phyloP scores from a whole-genome alignment of 2,888 invertebrate species.

The Electrophaes corylata region DNA sequence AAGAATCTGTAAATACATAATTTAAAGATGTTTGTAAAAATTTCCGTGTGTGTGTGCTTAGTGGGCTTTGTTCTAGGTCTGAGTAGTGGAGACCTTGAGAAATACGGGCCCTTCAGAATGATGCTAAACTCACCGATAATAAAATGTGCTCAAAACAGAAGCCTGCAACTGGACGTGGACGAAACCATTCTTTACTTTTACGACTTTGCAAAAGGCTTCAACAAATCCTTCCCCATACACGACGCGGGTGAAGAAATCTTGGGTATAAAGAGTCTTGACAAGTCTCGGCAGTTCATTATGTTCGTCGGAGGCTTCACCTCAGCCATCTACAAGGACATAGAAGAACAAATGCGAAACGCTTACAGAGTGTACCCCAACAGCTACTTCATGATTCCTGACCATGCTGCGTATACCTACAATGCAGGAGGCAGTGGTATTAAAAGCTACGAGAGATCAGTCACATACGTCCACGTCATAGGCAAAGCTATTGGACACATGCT shows the following conservation, averaged over 20 bases:
- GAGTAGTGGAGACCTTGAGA: constrained; percentile 65
- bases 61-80: constrained; percentile 44
- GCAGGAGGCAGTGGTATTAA: constrained; percentile 58
- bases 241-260: constrained; percentile 66
- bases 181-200: constrained; percentile 67
- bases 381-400: constrained; percentile 75
- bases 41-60: constrained; percentile 43
- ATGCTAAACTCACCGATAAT: constrained; percentile 62
- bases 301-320: constrained; percentile 74
- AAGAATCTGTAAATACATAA: background rate
- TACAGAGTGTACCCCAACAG: constrained; percentile 66
- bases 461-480: constrained; percentile 71
- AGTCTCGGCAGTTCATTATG: constrained; percentile 61
- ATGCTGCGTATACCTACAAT: constrained; percentile 71
- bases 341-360: constrained; percentile 62
- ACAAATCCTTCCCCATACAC: constrained; percentile 54
- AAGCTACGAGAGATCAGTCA: constrained; percentile 72
- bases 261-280: constrained; percentile 53
- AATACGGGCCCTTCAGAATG: constrained; percentile 69
- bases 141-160: constrained; percentile 65
- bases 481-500: constrained; percentile 65
- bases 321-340: constrained; percentile 66
- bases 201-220: constrained; percentile 58
- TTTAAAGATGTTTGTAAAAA: constrained; percentile 27
- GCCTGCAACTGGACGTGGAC: constrained; percentile 62